Evolutionary conservation across 2,113 vertebrate species (phyloP).

Genomic region (Carlito syrichta): DNA sequence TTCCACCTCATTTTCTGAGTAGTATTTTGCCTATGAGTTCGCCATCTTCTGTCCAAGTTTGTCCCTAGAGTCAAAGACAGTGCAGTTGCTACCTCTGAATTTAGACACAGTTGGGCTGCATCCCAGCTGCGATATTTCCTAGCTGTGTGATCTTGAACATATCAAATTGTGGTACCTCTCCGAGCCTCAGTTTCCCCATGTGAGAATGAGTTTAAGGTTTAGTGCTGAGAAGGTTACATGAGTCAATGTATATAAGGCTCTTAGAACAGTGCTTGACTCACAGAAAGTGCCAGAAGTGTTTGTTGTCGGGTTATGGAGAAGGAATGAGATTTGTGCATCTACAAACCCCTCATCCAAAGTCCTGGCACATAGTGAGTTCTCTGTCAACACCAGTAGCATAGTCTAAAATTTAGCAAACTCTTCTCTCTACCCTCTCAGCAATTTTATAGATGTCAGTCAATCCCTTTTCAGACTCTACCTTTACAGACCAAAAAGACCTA

Average conservation of each 20-base stretch:
- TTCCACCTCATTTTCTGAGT: neutral
- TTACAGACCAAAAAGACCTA: neutral
- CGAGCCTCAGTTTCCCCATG: neutral
- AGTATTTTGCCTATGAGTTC: neutral
- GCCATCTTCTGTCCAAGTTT: neutral
- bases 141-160: neutral
- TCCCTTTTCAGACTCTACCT: neutral
- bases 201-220: neutral
- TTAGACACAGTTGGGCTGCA: neutral
- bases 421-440: neutral
- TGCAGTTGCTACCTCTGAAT: neutral
- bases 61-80: neutral
- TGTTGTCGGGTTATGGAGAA: neutral
- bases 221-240: too few relatives aligned
- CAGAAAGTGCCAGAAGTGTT: neutral
- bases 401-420: neutral
- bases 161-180: neutral
- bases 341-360: neutral
- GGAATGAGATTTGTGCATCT: neutral
- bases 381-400: neutral
- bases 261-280: neutral
- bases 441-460: neutral
- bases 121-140: neutral
- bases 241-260: neutral
- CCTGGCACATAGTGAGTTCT: accelerated